A percentile compares a stretch with the other conserved stretches of the same genome.
These are phyloP conservation scores for Odontesthes bonariensis DNA, from an alignment of 2,113 vertebrate species.

Conservation along the genomic window DNA sequence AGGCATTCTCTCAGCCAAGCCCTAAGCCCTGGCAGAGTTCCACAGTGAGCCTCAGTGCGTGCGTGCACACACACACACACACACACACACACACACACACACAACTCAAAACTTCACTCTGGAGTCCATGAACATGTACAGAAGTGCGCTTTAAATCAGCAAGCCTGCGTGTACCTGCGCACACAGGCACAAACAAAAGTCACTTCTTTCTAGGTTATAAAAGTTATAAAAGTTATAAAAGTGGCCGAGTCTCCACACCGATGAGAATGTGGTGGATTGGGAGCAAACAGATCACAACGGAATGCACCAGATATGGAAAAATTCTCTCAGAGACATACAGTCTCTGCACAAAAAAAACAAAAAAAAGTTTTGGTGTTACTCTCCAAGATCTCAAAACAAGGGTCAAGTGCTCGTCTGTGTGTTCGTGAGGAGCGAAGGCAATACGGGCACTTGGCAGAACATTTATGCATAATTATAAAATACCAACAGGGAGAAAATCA, in stretches of 20 bases:
- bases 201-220: conserved; percentile 12
- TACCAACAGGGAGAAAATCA: conserved; percentile 3
- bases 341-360: conserved; percentile 10
- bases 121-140: conserved; percentile 44
- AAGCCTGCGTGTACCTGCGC: conserved; percentile 6
- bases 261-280: conserved; percentile 52
- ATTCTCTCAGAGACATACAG: conserved; percentile 27
- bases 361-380: conserved; percentile 9
- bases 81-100: conserved; percentile 9
- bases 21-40: conserved; percentile 80
- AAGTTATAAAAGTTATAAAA: conserved; percentile 47
- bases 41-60: conserved; percentile 48
- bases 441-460: conserved; percentile 12
- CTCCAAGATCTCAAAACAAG: conserved; percentile 6
- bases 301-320: conserved; percentile 72
- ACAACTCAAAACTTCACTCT: conserved; percentile 37
- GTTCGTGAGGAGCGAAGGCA: conserved; percentile 4
- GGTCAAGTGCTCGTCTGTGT: background rate
- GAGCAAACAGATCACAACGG: conserved; percentile 56
- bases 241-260: conserved; percentile 64
- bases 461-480: conserved; percentile 26
- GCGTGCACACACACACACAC: background rate
- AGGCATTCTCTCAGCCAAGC: conserved; percentile 83
- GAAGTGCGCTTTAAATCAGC: conserved; percentile 21
- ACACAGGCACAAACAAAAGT: conserved; percentile 9